Base-by-base conservation (phyloP, 2,113 vertebrate species). In the Eurypyga helias region DNA sequence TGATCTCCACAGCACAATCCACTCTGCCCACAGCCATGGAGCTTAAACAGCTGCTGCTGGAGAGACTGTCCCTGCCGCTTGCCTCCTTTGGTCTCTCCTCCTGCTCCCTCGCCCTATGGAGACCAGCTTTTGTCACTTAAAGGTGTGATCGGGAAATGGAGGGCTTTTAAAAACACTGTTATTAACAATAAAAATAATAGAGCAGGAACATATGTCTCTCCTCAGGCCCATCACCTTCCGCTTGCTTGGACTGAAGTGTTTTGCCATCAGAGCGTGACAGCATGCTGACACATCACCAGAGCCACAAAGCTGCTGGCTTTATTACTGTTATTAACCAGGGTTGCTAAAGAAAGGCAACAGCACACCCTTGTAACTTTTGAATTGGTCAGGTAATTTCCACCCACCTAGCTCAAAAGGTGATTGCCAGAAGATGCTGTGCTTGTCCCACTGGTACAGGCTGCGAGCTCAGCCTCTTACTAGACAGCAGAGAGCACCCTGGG, bases 121-220 rank as follows among this genome's bases (percentile, higher is more conserved):
- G 64, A 86, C 36, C 0, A 0, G 64, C 76, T 83, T 93, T 89
- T 92, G 76, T 80, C 69, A 17, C 86, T 92, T 87, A 20, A 73
- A 96, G 86, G 65, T 90, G 85, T 41, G 76, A 86, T 89, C 49
- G n/a, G 85, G 64, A 94, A 93, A 96, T 86, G 46, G 34, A 86
- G 21, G 64, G 58, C 76, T 93, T 95, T 91, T 62, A 76, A 84
- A 96, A 95, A 76, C 87, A 67, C 72, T 76, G 69, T 87, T 94
- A 83, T 97, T 96, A 91, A 65, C 83, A 96, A 93, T 92, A 94
- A 78, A 95, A 95, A 96, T 93, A 96, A 96, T 57, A 87, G 87
- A 84, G 72, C 52, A 57, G 71, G 85, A 93, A 81, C 95, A 89
- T 88, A 88, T 81, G 95, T 93, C 87, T 92, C 90, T 96, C 96